Conservation (phyloP, 2,888 invertebrate genomes). For the Congeria kusceri region DNA sequence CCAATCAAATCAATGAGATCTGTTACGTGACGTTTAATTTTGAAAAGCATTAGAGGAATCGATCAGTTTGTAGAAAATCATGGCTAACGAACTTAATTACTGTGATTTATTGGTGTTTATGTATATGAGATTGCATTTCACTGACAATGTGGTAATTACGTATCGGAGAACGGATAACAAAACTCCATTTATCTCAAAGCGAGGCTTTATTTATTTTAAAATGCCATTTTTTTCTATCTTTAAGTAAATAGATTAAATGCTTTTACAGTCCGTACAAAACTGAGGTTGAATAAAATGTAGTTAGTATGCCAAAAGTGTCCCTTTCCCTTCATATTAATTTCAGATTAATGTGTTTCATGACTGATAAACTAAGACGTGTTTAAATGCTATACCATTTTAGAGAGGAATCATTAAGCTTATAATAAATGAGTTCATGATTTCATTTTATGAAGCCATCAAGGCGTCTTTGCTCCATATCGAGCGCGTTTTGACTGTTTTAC, state of each 20-base stretch:
- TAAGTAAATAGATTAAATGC: constrained; percentile 3
- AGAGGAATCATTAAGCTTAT: no score
- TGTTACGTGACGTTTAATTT: constrained; percentile 35
- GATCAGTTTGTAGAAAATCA: constrained; percentile 38
- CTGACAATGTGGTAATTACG: constrained; percentile 49
- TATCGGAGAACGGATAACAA: constrained; percentile 29
- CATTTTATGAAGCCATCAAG: no score
- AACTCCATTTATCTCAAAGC: constrained; percentile 32
- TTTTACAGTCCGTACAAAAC: no score
- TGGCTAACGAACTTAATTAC: constrained; percentile 33
- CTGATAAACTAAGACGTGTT: no score
- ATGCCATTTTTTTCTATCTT: constrained; percentile 34
- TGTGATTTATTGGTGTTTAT: constrained; percentile 38
- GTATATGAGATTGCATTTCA: constrained; percentile 34
- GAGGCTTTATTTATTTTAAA: constrained; percentile 41
- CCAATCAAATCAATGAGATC: constrained; percentile 26
- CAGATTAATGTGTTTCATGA: no score
- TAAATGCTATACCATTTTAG: no score
- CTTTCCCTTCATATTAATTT: no score
- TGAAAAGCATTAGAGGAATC: constrained; percentile 33
- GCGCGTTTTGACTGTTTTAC: no score
- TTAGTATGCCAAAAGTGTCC: no score
- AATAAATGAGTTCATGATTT: no score
- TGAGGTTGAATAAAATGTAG: no score
- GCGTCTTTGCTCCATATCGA: no score